phyloP scores from a whole-genome alignment of 2,113 vertebrate species.

The Varanus salvator region DNA sequence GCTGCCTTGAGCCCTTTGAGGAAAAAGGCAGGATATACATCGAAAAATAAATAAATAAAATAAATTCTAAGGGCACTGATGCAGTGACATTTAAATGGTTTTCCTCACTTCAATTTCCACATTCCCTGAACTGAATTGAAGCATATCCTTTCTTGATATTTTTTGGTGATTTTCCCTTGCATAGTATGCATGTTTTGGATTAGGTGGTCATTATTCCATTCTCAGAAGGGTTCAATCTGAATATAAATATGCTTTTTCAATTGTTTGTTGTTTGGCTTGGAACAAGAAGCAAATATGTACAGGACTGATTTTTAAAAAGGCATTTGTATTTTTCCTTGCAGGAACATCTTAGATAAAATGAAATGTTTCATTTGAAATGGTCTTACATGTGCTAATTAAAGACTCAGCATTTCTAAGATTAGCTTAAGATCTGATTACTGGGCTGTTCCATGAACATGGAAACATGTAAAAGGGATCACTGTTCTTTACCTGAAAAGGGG shows the following conservation, averaged over 20 bases:
- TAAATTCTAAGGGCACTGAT: accelerated
- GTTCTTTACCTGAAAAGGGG: neutral
- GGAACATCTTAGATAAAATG: constrained; percentile 5
- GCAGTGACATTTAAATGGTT: neutral
- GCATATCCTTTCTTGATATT: neutral
- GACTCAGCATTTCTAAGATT: neutral
- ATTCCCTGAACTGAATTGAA: neutral
- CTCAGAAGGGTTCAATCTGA: neutral
- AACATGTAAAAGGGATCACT: neutral
- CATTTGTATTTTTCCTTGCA: neutral
- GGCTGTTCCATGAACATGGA: neutral
- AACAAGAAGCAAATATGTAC: neutral
- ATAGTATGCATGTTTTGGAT: neutral
- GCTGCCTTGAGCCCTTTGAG: too few relatives aligned
- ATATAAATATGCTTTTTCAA: neutral
- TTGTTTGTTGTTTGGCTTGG: neutral
- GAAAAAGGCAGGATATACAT: too few relatives aligned
- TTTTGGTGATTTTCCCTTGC: neutral
- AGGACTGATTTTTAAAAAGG: neutral
- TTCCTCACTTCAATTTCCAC: neutral
- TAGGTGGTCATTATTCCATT: neutral
- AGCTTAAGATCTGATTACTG: neutral
- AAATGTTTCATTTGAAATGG: neutral
- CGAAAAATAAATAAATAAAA: too few relatives aligned
- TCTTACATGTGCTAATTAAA: constrained; percentile 4